Base-by-base conservation (phyloP, 1,140 invertebrate genomes). In the Orius insidiosus region DNA sequence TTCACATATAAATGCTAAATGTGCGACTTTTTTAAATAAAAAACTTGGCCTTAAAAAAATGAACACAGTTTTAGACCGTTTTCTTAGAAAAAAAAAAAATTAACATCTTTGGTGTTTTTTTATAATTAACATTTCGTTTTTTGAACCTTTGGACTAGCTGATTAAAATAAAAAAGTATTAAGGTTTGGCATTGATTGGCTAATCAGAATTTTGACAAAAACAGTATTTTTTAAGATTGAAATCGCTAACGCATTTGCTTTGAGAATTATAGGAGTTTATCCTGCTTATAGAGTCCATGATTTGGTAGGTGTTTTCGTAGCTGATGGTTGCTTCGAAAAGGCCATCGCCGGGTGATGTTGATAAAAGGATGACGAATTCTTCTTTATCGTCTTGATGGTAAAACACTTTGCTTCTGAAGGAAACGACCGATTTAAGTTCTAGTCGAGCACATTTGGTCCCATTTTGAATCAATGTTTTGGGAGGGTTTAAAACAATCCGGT, bases 231-330 rank as follows among this genome's bases (percentile, higher is more conserved):
- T 80, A 18, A 86, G 64, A 53, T 72, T 67, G 53, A 75, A 78
- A 54, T 85, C 72, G 43, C 75, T 67, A 16, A 87, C 69, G 57
- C 85, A 89, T 51, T 65, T 66, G 60, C 82, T 85, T 59, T 86
- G 80, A 46, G 72, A 71, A 4, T 78, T 79, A 53, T 86, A 87
- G n/a, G 78, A 57, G 60, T 87, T 87, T n/a, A 85, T 66, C 16
- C 84, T 67, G 55, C 82, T 85, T 15, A 86, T 68, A 2, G 74
- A 71, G 1, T 80, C 80, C 0, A 71, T 68, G 0, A 77, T 41
- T 42, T 54, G 48, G 44, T 56, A 53, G 5, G 35, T 34, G 9
- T 41, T 30, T 24, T 51, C 30, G 14, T 52, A 60, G 2, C 70
- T 65, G 0, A 84, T 62, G 0, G 81, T 82, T 1, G 71, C 77